Base-by-base conservation (phyloP, 2,113 vertebrate genomes). In the Channa argus region DNA sequence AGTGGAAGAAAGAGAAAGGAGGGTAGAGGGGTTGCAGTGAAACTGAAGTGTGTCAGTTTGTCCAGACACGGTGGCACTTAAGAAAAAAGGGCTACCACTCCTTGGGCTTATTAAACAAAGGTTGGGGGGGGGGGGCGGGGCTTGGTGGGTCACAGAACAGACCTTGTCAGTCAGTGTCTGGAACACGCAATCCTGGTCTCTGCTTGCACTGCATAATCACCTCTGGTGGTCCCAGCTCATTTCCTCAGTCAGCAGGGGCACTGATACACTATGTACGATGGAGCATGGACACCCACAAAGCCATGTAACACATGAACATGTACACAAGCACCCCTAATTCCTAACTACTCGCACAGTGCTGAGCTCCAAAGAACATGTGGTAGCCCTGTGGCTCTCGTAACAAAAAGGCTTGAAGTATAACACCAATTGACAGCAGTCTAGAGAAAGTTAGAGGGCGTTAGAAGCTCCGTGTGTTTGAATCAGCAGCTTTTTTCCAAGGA, bases 171-270 rank as follows among this genome's bases (percentile, higher is more conserved):
- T 84, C 82, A 84, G 53, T 81, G 84, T 88, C 76, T 91, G 86
- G 86, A 89, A 83, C 85, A 86, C 84, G 77, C 84, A 59, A 82
- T 66, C 71, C 77, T 61, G 73, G 66, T 70, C 83, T 73, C 58
- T 59, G 64, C 79, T 77, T 7, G 64, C 83, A 86, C 89, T 86
- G 80, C 81, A 82, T 79, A 86, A 87, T 84, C 89, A 92, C 91
- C 90, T 90, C 85, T 91, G 94, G 93, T 94, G 93, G 94, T 94
- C 94, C 79, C 78, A 88, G 77, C 88, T 93, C 87, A 93, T 92
- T 94, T 93, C 90, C 90, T 85, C 83, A 84, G 77, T 74, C 90
- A 91, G 90, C 85, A 60, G 93, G 87, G 86, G 89, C 70, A 84
- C 87, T 86, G 73, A 89, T 85, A 84, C 71, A 63, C 82, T 36